Evolutionary conservation across 2,888 invertebrate genomes (phyloP).

Genomic region (Dryadula phaetusa): DNA sequence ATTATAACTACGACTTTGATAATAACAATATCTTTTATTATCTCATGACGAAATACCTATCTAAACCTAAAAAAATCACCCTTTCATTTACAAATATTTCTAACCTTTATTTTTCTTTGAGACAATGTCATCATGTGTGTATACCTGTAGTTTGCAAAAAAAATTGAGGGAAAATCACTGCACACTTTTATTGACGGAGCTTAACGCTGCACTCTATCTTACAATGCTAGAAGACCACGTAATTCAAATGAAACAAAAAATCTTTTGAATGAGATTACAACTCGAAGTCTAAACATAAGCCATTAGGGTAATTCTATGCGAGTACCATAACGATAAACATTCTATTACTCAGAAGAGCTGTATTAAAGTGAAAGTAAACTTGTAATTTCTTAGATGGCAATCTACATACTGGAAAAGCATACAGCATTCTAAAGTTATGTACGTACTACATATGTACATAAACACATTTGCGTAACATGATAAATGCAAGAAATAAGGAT

Average conservation of each 20-base stretch:
- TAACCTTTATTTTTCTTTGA: conserved; percentile 14
- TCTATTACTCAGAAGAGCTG: too few species aligned
- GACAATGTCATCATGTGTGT: background rate
- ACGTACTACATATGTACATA: background rate
- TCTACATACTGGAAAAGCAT: background rate
- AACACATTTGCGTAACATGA: conserved; percentile 2
- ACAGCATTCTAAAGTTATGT: background rate
- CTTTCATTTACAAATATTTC: conserved; percentile 1
- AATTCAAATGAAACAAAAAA: too few species aligned
- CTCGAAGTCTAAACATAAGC: too few species aligned
- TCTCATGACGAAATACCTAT: conserved; percentile 37
- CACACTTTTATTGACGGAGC: too few species aligned
- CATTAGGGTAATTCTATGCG: too few species aligned
- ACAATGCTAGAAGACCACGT: too few species aligned
- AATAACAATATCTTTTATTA: conserved; percentile 52
- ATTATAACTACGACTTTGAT: conserved; percentile 49
- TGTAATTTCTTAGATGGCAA: background rate
- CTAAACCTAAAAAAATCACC: conserved; percentile 9
- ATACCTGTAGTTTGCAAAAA: too few species aligned
- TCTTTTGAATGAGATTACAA: too few species aligned
- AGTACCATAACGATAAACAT: too few species aligned
- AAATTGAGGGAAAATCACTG: too few species aligned
- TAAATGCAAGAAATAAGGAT: conserved; percentile 8
- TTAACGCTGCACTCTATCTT: too few species aligned
- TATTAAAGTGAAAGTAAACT: too few species aligned